These are phyloP conservation scores for Cariama cristata DNA, from an alignment of 2,113 vertebrate species.

Conservation along the genomic window DNA sequence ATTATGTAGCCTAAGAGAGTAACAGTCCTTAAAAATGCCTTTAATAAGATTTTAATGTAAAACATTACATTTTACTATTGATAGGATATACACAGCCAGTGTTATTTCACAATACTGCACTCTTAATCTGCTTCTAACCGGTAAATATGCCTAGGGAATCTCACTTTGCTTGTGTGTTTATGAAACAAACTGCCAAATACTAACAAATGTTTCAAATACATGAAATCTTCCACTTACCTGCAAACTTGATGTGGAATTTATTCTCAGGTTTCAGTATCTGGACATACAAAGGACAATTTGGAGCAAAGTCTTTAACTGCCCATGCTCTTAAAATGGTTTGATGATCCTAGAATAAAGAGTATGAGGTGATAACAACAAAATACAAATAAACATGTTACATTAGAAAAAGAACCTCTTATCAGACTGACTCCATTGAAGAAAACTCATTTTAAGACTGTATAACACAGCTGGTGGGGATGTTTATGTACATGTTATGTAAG, in stretches of 20 bases:
- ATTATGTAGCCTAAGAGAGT: background rate
- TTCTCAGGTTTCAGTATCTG: constrained; percentile 97
- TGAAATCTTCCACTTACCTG: constrained; percentile 79
- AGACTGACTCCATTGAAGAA: background rate
- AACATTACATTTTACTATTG: background rate
- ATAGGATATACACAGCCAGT: background rate
- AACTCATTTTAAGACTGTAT: background rate
- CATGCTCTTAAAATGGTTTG: constrained; percentile 97
- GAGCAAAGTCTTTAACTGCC: constrained; percentile 98
- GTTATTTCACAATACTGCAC: background rate
- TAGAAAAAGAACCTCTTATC: background rate
- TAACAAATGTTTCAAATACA: background rate
- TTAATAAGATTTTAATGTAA: background rate
- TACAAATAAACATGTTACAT: background rate
- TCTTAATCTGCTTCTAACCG: background rate
- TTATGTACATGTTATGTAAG: background rate
- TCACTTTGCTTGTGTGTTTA: background rate
- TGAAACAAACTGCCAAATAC: background rate
- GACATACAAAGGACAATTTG: constrained; percentile 94
- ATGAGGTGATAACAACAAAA: background rate
- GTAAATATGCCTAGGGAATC: background rate
- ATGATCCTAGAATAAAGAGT: constrained; percentile 85
- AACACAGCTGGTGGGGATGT: background rate
- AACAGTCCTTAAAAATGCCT: background rate
- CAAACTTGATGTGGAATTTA: constrained; percentile 99